phyloP scores from a whole-genome alignment of 2,797 vertebrate species.

The Catostomus latipinnis region DNA sequence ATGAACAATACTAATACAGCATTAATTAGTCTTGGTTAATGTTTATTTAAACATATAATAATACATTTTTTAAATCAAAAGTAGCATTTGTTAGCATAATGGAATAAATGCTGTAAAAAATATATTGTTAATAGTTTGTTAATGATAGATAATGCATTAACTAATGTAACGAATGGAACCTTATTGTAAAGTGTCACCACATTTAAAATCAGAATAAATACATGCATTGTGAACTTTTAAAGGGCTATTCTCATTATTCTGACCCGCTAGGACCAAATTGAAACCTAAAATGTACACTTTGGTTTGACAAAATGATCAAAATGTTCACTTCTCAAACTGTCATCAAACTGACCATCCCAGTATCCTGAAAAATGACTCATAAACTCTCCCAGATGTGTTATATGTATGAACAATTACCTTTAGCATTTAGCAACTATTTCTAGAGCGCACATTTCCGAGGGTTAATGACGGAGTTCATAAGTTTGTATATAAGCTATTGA shows the following conservation, averaged over 20 bases:
- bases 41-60: too few species aligned
- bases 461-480: conserved; percentile 94
- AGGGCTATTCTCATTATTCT: background rate
- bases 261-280: background rate
- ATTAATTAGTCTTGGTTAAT: too few species aligned
- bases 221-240: conserved; percentile 70
- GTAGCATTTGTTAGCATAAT: too few species aligned
- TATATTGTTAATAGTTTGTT: too few species aligned
- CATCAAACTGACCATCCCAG: conserved; percentile 19
- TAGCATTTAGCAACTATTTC: conserved; percentile 87
- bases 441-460: conserved; percentile 79
- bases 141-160: too few species aligned
- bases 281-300: background rate
- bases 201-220: conserved; percentile 86
- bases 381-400: conserved; percentile 86
- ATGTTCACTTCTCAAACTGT: conserved; percentile 25
- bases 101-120: too few species aligned
- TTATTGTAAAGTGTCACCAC: conserved; percentile 71
- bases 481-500: conserved; percentile 90
- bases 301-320: conserved; percentile 22
- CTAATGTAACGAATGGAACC: too few species aligned
- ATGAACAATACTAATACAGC: too few species aligned
- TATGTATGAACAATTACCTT: conserved; percentile 74
- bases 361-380: conserved; percentile 50
- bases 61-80: too few species aligned